Conservation (phyloP, 2,113 vertebrate species). For the Hippocampus guttulatus region DNA sequence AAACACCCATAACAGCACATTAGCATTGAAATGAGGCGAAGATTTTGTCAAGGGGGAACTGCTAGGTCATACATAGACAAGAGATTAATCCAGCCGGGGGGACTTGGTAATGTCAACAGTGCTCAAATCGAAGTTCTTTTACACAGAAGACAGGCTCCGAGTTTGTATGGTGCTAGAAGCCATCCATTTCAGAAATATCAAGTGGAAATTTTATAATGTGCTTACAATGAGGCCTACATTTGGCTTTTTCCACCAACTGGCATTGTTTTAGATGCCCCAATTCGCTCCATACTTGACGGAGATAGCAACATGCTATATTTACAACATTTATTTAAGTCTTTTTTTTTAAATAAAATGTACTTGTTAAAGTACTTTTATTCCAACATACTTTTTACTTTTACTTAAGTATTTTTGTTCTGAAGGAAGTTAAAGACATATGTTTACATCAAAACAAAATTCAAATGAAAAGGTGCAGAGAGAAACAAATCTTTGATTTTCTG, state of each 20-base stretch:
- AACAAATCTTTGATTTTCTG: no score
- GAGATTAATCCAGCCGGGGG: slow-evolving; percentile 32
- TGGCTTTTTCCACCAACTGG: not conserved
- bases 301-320: no score
- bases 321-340: no score
- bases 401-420: no score
- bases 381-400: no score
- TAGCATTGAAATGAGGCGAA: slow-evolving; percentile 66
- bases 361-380: no score
- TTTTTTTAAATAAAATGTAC: no score
- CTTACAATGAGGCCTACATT: not conserved
- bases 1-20: slow-evolving; percentile 53
- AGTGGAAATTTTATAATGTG: not conserved
- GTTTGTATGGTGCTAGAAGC: slow-evolving; percentile 14
- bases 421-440: no score
- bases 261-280: no score
- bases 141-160: slow-evolving; percentile 20
- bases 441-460: no score
- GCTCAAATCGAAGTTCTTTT: slow-evolving; percentile 31
- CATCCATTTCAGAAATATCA: slow-evolving; percentile 14
- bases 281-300: no score
- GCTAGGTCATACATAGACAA: slow-evolving; percentile 55
- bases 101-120: slow-evolving; percentile 39
- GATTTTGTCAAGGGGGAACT: slow-evolving; percentile 41
- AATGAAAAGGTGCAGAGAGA: no score